A percentile compares a stretch with the other conserved stretches of the same genome.
phyloP scores from a whole-genome alignment of 1,140 invertebrate species.

The Penaeus chinensis region DNA sequence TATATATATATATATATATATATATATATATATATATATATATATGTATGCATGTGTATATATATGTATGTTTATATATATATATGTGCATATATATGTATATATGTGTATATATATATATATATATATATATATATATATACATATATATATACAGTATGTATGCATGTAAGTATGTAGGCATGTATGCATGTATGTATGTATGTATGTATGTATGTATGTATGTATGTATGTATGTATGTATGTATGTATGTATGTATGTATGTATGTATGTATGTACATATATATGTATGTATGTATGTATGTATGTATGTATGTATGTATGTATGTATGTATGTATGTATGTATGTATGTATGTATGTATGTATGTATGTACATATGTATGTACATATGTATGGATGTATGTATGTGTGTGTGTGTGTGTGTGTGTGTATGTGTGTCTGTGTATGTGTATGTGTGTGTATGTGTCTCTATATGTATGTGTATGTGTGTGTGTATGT shows the following conservation, averaged over 20 bases:
- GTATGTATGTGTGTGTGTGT: neutral
- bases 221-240: neutral
- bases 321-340: neutral
- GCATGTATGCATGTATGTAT: neutral
- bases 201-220: neutral
- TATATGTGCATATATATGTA: slow-evolving; percentile 29
- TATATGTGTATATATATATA: slow-evolving; percentile 23
- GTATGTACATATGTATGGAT: neutral
- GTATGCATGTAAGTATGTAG: neutral
- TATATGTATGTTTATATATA: slow-evolving; percentile 23
- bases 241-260: slow-evolving; percentile 7
- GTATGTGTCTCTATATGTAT: neutral
- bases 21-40: slow-evolving; percentile 21
- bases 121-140: slow-evolving; percentile 35
- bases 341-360: neutral
- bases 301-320: neutral
- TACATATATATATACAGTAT: slow-evolving; percentile 1
- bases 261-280: neutral
- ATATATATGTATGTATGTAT: neutral
- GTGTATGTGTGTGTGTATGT: neutral
- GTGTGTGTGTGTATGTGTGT: neutral
- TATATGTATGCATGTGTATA: slow-evolving; percentile 7
- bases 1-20: slow-evolving; percentile 29
- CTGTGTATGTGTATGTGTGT: neutral
- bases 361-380: neutral